Percentiles rank a stretch among this genome's conserved stretches.
phyloP scores from a whole-genome alignment of 2,888 invertebrate genomes.

The Zygothrica quintamaculata region DNA sequence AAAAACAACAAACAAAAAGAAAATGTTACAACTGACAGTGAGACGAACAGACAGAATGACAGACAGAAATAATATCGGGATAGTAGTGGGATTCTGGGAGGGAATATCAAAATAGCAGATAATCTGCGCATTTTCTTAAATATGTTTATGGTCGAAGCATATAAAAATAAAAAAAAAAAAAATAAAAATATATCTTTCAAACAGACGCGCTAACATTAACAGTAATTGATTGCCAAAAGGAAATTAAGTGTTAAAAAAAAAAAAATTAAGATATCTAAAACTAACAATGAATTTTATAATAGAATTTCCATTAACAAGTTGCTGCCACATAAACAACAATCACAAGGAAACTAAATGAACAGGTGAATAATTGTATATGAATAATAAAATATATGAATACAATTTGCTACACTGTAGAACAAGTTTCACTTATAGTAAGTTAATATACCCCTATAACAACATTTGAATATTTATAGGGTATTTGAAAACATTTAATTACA shows the following conservation, averaged over 20 bases:
- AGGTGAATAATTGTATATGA: slow-evolving; percentile 10
- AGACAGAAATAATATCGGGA: not conserved
- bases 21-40: slow-evolving; percentile 63
- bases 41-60: slow-evolving; percentile 36
- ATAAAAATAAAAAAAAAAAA: slow-evolving; percentile 59
- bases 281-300: slow-evolving; percentile 6
- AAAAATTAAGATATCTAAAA: slow-evolving; percentile 4
- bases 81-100: too few relatives aligned
- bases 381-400: too few relatives aligned
- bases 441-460: not conserved
- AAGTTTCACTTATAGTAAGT: not conserved
- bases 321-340: not conserved
- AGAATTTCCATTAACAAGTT: slow-evolving; percentile 29
- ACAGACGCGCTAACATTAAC: too few relatives aligned
- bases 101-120: too few relatives aligned
- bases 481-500: slow-evolving; percentile 28
- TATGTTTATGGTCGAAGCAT: slow-evolving; percentile 49
- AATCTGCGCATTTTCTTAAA: slow-evolving; percentile 45
- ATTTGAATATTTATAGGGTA: not conserved
- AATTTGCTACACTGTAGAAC: too few relatives aligned
- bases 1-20: slow-evolving; percentile 5
- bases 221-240: slow-evolving; percentile 48
- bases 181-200: too few relatives aligned
- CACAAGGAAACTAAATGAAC: too few relatives aligned
- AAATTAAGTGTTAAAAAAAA: too few relatives aligned